Evolutionary conservation across 2,888 invertebrate species (phyloP).

Genomic region (Pomacea canaliculata): DNA sequence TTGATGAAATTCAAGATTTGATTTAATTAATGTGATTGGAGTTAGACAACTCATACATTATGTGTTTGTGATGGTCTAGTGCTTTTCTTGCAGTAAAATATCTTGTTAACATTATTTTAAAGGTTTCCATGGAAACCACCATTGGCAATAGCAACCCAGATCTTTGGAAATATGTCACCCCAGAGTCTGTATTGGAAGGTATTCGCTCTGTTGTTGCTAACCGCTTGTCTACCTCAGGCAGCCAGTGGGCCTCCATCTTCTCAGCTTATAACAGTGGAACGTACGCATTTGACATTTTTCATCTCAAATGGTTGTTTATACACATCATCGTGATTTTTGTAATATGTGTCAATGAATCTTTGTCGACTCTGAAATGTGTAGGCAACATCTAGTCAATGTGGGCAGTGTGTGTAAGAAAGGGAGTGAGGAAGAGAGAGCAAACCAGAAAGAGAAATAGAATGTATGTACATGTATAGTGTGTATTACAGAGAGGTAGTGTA

Average conservation of each 20-base stretch:
- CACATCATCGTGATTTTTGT: background rate
- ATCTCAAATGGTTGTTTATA: background rate
- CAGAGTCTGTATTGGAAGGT: slow-evolving; percentile 77
- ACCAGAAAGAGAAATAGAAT: no score
- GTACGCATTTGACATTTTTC: slow-evolving; percentile 51
- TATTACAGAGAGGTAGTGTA: no score
- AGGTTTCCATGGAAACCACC: slow-evolving; percentile 81
- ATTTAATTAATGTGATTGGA: no score
- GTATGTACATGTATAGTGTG: no score
- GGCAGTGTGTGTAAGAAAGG: no score
- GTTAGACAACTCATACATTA: no score
- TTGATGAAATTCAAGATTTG: no score
- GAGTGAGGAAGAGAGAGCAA: no score
- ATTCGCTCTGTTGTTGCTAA: slow-evolving; percentile 87
- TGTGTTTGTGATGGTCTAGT: no score
- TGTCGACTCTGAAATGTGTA: no score
- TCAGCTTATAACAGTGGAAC: slow-evolving; percentile 82
- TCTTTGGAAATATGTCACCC: slow-evolving; percentile 75
- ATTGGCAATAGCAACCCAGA: slow-evolving; percentile 81
- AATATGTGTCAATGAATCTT: background rate
- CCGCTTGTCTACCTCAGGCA: slow-evolving; percentile 80
- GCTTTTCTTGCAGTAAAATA: no score
- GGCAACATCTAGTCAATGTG: no score
- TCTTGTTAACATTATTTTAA: background rate
- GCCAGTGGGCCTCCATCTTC: slow-evolving; percentile 81